A percentile compares a stretch with the other conserved stretches of the same genome.
These are phyloP conservation scores for Andrena hattorfiana DNA, from an alignment of 2,888 invertebrate species.

Conservation along the genomic window DNA sequence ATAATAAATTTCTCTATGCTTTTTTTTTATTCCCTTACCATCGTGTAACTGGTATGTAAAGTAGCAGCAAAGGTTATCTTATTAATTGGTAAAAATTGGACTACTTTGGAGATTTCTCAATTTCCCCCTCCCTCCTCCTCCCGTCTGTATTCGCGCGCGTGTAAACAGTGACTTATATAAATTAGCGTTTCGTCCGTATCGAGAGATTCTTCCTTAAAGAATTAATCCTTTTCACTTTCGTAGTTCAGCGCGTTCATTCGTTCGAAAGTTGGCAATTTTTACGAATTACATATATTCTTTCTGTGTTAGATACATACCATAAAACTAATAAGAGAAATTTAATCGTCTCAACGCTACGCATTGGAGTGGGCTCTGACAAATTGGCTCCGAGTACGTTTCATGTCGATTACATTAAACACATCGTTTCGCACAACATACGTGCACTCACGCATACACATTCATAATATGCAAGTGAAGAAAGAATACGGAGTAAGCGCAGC, in stretches of 20 bases:
- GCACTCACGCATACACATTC: constrained; percentile 48
- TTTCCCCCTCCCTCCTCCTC: constrained; percentile 15
- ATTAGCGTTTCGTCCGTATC: constrained; percentile 57
- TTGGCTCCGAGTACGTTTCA: constrained; percentile 25
- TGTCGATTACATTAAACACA: constrained; percentile 36
- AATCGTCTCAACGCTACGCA: constrained; percentile 17
- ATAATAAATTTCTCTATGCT: too few relatives aligned
- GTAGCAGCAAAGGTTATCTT: constrained; percentile 41
- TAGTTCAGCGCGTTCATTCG: constrained; percentile 9
- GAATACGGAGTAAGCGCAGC: constrained; percentile 31
- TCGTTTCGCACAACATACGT: constrained; percentile 48
- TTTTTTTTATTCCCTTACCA: constrained; percentile 29
- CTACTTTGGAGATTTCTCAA: constrained; percentile 30
- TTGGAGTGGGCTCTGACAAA: constrained; percentile 43
- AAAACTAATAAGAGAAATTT: constrained; percentile 16
- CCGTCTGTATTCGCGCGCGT: constrained; percentile 15
- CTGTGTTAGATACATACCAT: constrained; percentile 6
- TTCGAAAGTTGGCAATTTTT: constrained; percentile 33
- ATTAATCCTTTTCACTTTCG: constrained; percentile 51
- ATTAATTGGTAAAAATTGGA: constrained; percentile 32
- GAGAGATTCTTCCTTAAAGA: constrained; percentile 71
- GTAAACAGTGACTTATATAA: constrained; percentile 63
- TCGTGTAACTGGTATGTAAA: constrained; percentile 29
- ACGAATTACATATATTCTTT: constrained; percentile 5
- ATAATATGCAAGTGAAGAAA: constrained; percentile 36